phyloP scores from a whole-genome alignment of 2,797 vertebrate genomes.

The Dicrostonyx torquatus region DNA sequence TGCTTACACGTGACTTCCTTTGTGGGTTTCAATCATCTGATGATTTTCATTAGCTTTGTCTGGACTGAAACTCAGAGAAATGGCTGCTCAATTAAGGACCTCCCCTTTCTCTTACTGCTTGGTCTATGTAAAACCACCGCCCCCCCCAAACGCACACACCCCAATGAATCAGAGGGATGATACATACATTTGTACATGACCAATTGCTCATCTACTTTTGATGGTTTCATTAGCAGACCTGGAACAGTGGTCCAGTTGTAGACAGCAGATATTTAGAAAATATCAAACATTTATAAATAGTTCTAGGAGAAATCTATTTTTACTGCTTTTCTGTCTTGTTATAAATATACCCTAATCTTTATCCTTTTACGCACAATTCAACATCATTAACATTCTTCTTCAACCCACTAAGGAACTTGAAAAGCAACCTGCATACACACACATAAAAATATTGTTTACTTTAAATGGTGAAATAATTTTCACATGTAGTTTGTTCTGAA shows the following conservation, averaged over 20 bases:
- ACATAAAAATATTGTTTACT: not conserved
- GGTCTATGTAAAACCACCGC: conserved; percentile 50
- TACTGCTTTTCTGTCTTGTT: conserved; percentile 55
- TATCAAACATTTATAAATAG: conserved; percentile 62
- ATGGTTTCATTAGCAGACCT: conserved; percentile 61
- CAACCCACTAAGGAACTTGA: conserved; percentile 11
- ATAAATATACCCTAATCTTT: conserved; percentile 15
- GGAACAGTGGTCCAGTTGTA: conserved; percentile 67
- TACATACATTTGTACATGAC: conserved; percentile 40
- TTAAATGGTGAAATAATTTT: conserved; percentile 55
- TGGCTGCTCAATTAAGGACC: conserved; percentile 35
- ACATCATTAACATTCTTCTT: conserved; percentile 12
- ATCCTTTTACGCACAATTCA: conserved; percentile 32
- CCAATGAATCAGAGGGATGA: conserved; percentile 72
- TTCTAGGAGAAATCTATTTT: conserved; percentile 63
- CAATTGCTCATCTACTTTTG: conserved; percentile 70
- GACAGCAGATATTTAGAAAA: conserved; percentile 71
- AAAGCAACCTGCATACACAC: not conserved
- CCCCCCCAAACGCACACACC: conserved; percentile 39
- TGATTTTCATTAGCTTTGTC: not conserved
- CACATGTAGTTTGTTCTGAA: conserved; percentile 35
- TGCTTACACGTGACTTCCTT: not conserved
- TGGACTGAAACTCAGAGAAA: conserved; percentile 42
- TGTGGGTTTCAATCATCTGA: not conserved
- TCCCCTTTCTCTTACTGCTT: conserved; percentile 11